phyloP scores from a whole-genome alignment of 92 coral and sea anemone genomes.

The Phymanthus crucifer region DNA sequence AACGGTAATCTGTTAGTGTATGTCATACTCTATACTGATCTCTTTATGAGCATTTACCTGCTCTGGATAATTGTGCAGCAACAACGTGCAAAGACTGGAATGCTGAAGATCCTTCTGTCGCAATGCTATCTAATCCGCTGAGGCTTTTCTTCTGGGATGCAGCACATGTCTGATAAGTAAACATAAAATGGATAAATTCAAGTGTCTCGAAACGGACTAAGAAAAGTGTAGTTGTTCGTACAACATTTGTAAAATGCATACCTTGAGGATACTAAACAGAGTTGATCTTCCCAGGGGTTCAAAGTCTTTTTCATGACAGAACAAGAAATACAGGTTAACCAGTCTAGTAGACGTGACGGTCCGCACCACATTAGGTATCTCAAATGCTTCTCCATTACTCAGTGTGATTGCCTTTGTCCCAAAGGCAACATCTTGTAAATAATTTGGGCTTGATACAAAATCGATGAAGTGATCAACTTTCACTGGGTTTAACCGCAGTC shows the following conservation, averaged over 20 bases:
- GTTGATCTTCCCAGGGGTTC: constrained; percentile 11
- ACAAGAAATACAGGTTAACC: constrained; percentile 4
- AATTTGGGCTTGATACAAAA: constrained; percentile 37
- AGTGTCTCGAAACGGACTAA: background rate
- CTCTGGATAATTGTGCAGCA: constrained; percentile 24
- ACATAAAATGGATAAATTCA: background rate
- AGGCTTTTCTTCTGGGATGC: constrained; percentile 59
- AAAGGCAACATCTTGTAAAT: constrained; percentile 62
- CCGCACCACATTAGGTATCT: constrained; percentile 64
- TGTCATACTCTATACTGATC: background rate
- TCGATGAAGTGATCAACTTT: constrained; percentile 10
- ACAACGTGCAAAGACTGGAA: constrained; percentile 37
- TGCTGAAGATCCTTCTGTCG: constrained; percentile 47
- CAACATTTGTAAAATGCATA: background rate
- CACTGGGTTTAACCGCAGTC: constrained; percentile 7
- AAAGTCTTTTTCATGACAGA: constrained; percentile 8
- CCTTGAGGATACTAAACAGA: constrained; percentile 7
- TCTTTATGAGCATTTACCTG: constrained; percentile 26
- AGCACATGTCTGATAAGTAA: constrained; percentile 38
- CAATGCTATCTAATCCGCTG: constrained; percentile 46
- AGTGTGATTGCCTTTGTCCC: constrained; percentile 50
- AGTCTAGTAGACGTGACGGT: constrained; percentile 60
- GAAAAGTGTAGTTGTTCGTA: background rate
- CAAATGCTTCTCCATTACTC: constrained; percentile 48
- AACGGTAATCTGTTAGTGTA: background rate